Conservation (phyloP, 2,797 vertebrate species). For the Danio kyathit region DNA sequence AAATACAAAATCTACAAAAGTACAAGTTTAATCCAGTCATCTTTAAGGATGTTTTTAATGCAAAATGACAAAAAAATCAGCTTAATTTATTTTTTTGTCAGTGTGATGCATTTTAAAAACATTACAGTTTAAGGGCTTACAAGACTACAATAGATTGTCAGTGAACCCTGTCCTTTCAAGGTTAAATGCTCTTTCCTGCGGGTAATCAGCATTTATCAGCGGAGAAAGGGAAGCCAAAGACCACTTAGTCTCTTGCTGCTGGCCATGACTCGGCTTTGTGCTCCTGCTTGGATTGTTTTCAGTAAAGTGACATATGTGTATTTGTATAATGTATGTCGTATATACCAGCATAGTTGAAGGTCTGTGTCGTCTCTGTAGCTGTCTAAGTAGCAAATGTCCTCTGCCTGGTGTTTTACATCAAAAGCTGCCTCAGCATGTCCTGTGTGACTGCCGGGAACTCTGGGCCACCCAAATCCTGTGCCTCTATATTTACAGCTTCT, state of each 20-base stretch:
- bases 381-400: conserved; percentile 25
- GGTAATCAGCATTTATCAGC: conserved; percentile 59
- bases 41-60: background rate
- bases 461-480: conserved; percentile 46
- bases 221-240: conserved; percentile 42
- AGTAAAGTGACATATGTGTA: background rate
- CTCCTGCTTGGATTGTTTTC: conserved; percentile 9
- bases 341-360: background rate
- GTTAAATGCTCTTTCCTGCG: conserved; percentile 69
- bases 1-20: too few species aligned
- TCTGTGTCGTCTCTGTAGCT: conserved; percentile 2
- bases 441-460: conserved; percentile 61
- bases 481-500: conserved; percentile 18
- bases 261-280: conserved; percentile 2
- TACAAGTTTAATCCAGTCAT: too few species aligned
- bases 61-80: background rate
- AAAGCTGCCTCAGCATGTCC: conserved; percentile 59
- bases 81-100: background rate
- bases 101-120: conserved; percentile 29
- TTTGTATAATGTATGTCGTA: background rate
- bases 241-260: conserved; percentile 9
- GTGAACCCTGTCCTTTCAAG: conserved; percentile 55
- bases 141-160: conserved; percentile 58
- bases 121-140: conserved; percentile 70
- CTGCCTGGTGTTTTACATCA: conserved; percentile 48